Percentiles rank a stretch among this genome's conserved stretches.
Evolutionary conservation across 1,140 invertebrate genomes (phyloP).

Genomic region (Caerostris darwini): DNA sequence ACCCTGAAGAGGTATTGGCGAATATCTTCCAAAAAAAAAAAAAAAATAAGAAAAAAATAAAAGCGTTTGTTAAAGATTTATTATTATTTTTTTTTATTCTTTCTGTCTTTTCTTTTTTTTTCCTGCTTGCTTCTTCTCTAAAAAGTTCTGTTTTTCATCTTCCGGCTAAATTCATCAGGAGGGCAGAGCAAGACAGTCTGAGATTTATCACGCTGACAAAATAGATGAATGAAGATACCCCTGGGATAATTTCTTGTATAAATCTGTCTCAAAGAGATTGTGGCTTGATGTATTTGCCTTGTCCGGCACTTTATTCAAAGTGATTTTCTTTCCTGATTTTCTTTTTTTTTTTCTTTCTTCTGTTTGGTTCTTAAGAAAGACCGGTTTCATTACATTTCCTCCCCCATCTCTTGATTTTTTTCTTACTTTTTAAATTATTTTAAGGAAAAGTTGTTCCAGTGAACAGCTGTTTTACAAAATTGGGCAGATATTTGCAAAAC

Average conservation of each 20-base stretch:
- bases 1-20: constrained; percentile 34
- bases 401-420: not conserved
- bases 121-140: not conserved
- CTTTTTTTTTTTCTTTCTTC: not conserved
- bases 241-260: constrained; percentile 64
- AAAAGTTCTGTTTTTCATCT: constrained; percentile 60
- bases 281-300: constrained; percentile 12
- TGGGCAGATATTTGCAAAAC: too few relatives aligned
- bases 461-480: too few relatives aligned
- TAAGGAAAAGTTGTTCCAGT: not conserved
- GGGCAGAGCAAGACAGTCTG: not conserved
- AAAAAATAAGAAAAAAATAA: constrained; percentile 21
- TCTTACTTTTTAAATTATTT: not conserved
- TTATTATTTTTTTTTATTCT: not conserved
- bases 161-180: constrained; percentile 62
- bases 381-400: not conserved
- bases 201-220: constrained; percentile 38
- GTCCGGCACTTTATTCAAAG: constrained; percentile 44
- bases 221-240: constrained; percentile 61
- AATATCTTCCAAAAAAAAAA: constrained; percentile 18
- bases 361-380: not conserved
- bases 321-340: constrained; percentile 1
- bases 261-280: constrained; percentile 53
- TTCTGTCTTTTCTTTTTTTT: not conserved
- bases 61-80: constrained; percentile 26